Percentiles rank a stretch among this genome's conserved stretches.
Conservation (phyloP, 2,113 vertebrate genomes). For the Vulpes ferrilata region DNA sequence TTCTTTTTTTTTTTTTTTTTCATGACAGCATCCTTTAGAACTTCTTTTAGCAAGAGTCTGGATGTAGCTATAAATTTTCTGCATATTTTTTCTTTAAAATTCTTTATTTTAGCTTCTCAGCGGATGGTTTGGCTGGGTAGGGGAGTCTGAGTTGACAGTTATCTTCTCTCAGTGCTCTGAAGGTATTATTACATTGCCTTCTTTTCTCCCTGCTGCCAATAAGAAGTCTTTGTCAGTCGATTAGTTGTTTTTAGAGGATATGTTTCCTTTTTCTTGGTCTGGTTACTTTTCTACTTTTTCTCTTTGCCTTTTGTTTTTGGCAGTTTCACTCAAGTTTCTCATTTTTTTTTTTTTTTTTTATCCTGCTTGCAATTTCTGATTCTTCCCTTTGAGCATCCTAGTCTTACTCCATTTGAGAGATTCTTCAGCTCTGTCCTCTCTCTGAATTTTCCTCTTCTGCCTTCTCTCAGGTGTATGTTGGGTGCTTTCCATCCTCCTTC, state of each 20-base stretch:
- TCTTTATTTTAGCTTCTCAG: background rate
- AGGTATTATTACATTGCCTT: background rate
- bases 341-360: background rate
- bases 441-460: background rate
- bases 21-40: background rate
- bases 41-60: background rate
- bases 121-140: background rate
- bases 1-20: background rate
- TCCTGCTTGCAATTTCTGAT: background rate
- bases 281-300: background rate
- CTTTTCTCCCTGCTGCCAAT: background rate
- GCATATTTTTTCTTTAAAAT: background rate
- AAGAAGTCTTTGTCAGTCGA: background rate
- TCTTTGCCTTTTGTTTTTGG: slow-evolving; percentile 21
- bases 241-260: background rate
- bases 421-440: background rate
- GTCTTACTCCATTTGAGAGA: background rate
- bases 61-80: background rate
- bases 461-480: too few species aligned
- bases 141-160: background rate
- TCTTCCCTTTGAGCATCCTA: background rate
- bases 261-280: background rate
- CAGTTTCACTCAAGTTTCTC: background rate
- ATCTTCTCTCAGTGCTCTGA: background rate
- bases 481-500: background rate